These are phyloP conservation scores for Spheniscus humboldti DNA, from an alignment of 2,797 vertebrate species.

Conservation along the genomic window DNA sequence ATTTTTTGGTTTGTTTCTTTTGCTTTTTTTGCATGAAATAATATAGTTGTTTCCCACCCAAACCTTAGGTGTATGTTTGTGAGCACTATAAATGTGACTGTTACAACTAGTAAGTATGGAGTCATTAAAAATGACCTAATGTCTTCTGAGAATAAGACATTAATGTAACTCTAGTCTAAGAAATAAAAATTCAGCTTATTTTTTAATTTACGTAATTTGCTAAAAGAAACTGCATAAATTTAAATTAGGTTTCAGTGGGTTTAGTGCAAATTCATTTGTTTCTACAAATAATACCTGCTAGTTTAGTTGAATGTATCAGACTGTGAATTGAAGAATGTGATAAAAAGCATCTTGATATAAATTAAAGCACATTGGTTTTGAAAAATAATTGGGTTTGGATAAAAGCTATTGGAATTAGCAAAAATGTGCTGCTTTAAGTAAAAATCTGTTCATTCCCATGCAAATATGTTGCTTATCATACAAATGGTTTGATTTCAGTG, in stretches of 20 bases:
- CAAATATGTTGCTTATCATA: neutral
- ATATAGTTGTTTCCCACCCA: neutral
- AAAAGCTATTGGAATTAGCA: conserved; percentile 36
- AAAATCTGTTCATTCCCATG: conserved; percentile 23
- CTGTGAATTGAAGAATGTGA: neutral
- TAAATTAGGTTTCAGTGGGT: conserved; percentile 17
- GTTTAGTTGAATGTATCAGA: conserved; percentile 3
- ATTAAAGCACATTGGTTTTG: conserved; percentile 28
- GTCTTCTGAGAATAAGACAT: neutral
- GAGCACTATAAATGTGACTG: neutral
- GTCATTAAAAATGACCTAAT: neutral
- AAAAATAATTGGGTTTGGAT: conserved; percentile 44
- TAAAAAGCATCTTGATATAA: conserved; percentile 30
- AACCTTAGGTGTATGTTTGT: neutral
- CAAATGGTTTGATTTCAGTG: neutral
- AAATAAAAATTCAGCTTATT: neutral
- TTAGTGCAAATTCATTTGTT: conserved; percentile 17
- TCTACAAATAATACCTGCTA: neutral
- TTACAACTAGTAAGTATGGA: neutral
- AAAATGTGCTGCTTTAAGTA: conserved; percentile 19
- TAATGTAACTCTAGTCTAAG: neutral
- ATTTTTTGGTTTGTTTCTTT: neutral
- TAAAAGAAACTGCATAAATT: neutral
- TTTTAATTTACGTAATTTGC: neutral
- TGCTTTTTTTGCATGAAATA: neutral